A percentile compares a stretch with the other conserved stretches of the same genome.
Evolutionary conservation across 2,113 vertebrate genomes (phyloP).

Genomic region (Pteronura brasiliensis): DNA sequence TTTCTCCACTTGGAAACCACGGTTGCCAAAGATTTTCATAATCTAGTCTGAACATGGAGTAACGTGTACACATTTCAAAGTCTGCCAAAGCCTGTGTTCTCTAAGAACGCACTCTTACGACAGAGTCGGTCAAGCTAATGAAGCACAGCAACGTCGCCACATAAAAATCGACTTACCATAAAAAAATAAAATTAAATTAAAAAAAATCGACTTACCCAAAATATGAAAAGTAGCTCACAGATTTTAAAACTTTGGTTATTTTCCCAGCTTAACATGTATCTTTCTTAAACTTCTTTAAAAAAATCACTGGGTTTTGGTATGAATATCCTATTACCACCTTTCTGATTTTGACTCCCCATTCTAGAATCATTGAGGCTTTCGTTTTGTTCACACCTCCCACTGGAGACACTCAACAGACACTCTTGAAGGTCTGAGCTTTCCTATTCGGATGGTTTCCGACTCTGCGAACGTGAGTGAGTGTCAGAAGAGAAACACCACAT

Average conservation of each 20-base stretch:
- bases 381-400: neutral
- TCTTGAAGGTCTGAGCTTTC: neutral
- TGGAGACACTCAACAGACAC: neutral
- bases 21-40: conserved; percentile 2
- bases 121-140: neutral
- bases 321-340: neutral
- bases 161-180: neutral
- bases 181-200: too few relatives aligned
- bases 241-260: neutral
- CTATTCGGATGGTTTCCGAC: neutral
- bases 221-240: neutral
- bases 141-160: neutral
- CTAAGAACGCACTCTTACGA: neutral
- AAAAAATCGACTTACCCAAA: neutral
- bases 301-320: neutral
- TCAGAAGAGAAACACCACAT: neutral
- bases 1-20: conserved; percentile 38
- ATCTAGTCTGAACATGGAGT: neutral
- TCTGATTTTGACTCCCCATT: neutral
- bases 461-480: neutral
- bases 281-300: neutral
- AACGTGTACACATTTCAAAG: neutral
- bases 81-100: conserved; percentile 14
- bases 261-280: neutral
- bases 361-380: neutral